A percentile compares a stretch with the other conserved stretches of the same genome.
phyloP scores from a whole-genome alignment of 2,113 vertebrate species.

The Orcinus orca region DNA sequence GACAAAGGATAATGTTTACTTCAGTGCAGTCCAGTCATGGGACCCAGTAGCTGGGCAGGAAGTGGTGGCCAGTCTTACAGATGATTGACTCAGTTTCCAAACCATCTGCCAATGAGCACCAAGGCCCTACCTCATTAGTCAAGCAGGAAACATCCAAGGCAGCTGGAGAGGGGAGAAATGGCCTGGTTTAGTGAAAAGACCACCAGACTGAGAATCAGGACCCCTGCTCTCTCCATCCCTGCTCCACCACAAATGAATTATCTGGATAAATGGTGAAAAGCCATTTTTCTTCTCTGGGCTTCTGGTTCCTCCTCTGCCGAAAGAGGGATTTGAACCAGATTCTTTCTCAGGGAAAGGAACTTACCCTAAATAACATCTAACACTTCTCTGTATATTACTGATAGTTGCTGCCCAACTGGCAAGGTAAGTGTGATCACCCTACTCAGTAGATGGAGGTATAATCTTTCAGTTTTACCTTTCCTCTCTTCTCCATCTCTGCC shows the following conservation, averaged over 20 bases:
- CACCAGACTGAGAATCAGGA: neutral
- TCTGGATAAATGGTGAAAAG: neutral
- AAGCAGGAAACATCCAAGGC: neutral
- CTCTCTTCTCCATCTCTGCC: neutral
- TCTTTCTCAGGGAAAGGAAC: neutral
- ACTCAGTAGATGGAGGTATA: neutral
- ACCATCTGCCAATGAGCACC: neutral
- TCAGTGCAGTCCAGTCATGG: slow-evolving; percentile 8
- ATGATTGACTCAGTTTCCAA: neutral
- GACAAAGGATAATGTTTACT: neutral
- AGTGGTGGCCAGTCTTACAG: slow-evolving; percentile 35
- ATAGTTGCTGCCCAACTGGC: neutral
- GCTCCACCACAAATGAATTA: neutral
- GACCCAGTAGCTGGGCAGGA: slow-evolving; percentile 34
- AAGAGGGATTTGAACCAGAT: neutral
- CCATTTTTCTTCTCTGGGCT: neutral
- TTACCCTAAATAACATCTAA: neutral
- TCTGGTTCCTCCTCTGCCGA: neutral
- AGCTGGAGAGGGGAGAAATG: neutral
- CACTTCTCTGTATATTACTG: neutral
- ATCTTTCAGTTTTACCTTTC: neutral
- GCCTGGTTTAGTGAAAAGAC: neutral
- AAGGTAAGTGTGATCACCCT: neutral
- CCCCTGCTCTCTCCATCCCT: rapidly evolving
- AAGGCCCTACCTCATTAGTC: neutral